Evolutionary conservation across 1,140 invertebrate species (phyloP).

Genomic region (Papilio helenus): DNA sequence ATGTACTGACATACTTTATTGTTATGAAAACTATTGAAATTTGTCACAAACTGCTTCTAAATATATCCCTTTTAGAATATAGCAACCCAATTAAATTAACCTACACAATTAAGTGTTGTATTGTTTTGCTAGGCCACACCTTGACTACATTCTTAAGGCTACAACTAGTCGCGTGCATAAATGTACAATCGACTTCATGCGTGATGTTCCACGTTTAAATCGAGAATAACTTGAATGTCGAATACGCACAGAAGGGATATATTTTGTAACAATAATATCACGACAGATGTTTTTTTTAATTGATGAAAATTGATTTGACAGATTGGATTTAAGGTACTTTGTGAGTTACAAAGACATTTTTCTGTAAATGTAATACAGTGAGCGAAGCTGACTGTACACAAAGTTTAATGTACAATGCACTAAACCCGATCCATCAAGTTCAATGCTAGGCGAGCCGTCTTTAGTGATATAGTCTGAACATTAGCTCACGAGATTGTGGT

Average conservation of each 20-base stretch:
- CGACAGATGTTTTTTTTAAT: no score
- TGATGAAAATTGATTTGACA: no score
- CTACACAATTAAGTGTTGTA: neutral
- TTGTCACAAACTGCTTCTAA: neutral
- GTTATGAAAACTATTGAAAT: neutral
- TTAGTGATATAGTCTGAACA: slow-evolving; percentile 7
- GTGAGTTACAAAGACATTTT: neutral
- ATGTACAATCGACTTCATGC: neutral
- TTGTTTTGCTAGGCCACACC: slow-evolving; percentile 19
- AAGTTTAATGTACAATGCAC: neutral
- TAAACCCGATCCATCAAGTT: slow-evolving; percentile 28
- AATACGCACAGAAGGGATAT: no score
- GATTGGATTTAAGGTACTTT: no score
- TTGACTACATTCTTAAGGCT: slow-evolving; percentile 24
- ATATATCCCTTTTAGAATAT: neutral
- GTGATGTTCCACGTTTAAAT: neutral
- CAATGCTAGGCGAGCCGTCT: slow-evolving; percentile 27
- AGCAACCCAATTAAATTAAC: slow-evolving; percentile 1
- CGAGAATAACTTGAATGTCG: no score
- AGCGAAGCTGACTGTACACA: neutral
- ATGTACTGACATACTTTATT: no score
- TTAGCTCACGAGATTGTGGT: slow-evolving; percentile 11
- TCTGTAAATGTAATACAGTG: neutral
- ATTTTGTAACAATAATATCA: no score
- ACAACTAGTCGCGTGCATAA: slow-evolving; percentile 13